Base-by-base conservation (phyloP, 1,140 invertebrate genomes). In the Tetramorium alpestre region DNA sequence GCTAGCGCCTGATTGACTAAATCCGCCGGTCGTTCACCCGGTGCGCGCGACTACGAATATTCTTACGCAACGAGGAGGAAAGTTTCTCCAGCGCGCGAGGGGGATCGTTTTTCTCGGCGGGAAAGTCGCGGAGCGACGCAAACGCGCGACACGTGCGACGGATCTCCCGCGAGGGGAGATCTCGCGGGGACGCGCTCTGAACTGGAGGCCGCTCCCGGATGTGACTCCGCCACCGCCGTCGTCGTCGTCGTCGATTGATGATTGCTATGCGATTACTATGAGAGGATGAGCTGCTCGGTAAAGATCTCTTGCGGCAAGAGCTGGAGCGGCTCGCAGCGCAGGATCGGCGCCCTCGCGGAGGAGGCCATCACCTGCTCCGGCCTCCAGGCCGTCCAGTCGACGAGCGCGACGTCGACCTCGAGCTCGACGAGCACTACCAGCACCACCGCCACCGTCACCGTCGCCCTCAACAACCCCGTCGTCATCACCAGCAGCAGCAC, bases 201-300 rank as follows among this genome's bases (percentile, higher is more conserved):
- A 44, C 49, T 10, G 49, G 10, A 11, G 44, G 10, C 44, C 5
- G 0, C 47, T 49, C 10, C 16, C 49, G 65, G 11, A 69, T 47
- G 65, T 47, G 65, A 69, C 65, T 0, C 8, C 28, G 2, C 28
- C 38, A 18, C 4, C 18, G 8, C 2, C n/a, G 41, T 3, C 41
- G 2, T 16, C 2, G 6, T 6, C 38, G 6, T 13, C 8, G 10
- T 6, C n/a, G 44, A 70, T 62, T 56, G 51, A 67, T 7, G 51
- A 54, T 58, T 90, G 89, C 87, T 91, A 91, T 91, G 90, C 77
- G 76, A 80, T 10, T 93, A 92, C 85, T 93, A 93, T 94, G 94
- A 93, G 91, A 95, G 91, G 89, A 95, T 95, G 94, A 95, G 95
- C 87, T 95, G 94, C 91, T 93, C 94, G 89, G 94, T 95, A 82